Evolutionary conservation across 2,113 vertebrate genomes (phyloP).

Genomic region (Aldabrachelys gigantea): DNA sequence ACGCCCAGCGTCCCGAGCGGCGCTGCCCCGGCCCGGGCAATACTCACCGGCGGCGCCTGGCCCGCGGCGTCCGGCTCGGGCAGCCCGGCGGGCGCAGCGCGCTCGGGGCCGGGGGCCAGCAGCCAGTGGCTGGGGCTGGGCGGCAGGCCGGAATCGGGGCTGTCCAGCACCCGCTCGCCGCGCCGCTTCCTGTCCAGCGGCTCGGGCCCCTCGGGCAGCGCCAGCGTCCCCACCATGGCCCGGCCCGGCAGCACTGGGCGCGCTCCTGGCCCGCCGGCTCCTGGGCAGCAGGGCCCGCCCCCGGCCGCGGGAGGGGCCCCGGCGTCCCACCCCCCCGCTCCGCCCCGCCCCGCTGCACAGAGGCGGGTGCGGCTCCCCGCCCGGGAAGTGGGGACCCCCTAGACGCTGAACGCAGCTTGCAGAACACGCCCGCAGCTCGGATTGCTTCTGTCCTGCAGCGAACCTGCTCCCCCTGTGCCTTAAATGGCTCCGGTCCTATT

Average conservation of each 20-base stretch:
- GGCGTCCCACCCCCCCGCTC: rapidly evolving
- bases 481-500: background rate
- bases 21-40: background rate
- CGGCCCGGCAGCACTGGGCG: background rate
- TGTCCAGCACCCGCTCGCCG: slow-evolving; percentile 84
- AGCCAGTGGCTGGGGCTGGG: slow-evolving; percentile 85
- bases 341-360: background rate
- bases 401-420: no score
- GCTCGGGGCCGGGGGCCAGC: slow-evolving; percentile 44
- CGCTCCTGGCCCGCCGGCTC: background rate
- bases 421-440: no score
- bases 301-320: background rate
- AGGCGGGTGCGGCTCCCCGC: no score
- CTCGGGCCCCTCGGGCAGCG: slow-evolving; percentile 81
- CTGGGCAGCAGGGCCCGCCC: background rate
- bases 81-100: slow-evolving; percentile 51
- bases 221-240: slow-evolving; percentile 86
- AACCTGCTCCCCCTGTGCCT: no score
- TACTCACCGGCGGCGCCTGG: background rate
- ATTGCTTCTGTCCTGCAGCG: no score
- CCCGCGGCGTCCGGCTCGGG: background rate
- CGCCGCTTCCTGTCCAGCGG: slow-evolving; percentile 81
- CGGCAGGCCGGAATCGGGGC: slow-evolving; percentile 89
- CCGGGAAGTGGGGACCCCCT: no score
- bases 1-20: no score